Conservation (phyloP, 1,140 invertebrate species). For the Dryas iulia region DNA sequence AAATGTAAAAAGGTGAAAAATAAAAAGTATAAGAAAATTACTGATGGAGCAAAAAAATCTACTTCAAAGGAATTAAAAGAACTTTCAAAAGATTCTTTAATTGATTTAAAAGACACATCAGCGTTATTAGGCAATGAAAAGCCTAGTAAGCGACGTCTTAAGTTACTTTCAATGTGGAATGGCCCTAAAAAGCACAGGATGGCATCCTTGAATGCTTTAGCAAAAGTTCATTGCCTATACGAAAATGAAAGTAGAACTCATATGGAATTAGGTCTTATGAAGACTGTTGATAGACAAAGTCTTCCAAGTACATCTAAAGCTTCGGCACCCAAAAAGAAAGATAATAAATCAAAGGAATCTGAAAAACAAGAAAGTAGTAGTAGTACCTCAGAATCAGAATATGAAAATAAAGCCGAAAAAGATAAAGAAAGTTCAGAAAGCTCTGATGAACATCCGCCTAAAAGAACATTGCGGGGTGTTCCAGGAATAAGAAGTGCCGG, state of each 20-base stretch:
- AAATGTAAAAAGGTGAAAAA: conserved; percentile 61
- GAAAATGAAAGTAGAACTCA: conserved; percentile 91
- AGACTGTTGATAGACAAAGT: conserved; percentile 64
- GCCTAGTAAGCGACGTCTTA: conserved; percentile 68
- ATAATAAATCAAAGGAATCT: conserved; percentile 58
- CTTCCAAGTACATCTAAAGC: conserved; percentile 63
- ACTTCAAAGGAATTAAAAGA: conserved; percentile 73
- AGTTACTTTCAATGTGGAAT: conserved; percentile 76
- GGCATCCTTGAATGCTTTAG: conserved; percentile 92
- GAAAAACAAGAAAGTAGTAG: conserved; percentile 71
- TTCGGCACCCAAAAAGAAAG: conserved; percentile 61
- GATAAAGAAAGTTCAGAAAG: conserved; percentile 75
- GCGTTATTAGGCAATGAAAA: conserved; percentile 63
- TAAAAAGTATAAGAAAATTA: conserved; percentile 70
- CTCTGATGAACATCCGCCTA: conserved; percentile 75
- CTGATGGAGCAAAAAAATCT: conserved; percentile 58
- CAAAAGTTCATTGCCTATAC: conserved; percentile 95
- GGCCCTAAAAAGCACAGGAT: conserved; percentile 90
- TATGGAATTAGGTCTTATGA: conserved; percentile 82
- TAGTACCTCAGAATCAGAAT: conserved; percentile 76
- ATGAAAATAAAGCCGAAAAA: conserved; percentile 70
- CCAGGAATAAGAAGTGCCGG: conserved; percentile 88
- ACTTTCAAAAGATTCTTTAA: conserved; percentile 70
- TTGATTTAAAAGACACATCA: conserved; percentile 67
- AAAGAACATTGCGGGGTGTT: conserved; percentile 84